Evolutionary conservation across 1,140 invertebrate species (phyloP).

Genomic region (Linepithema humile): DNA sequence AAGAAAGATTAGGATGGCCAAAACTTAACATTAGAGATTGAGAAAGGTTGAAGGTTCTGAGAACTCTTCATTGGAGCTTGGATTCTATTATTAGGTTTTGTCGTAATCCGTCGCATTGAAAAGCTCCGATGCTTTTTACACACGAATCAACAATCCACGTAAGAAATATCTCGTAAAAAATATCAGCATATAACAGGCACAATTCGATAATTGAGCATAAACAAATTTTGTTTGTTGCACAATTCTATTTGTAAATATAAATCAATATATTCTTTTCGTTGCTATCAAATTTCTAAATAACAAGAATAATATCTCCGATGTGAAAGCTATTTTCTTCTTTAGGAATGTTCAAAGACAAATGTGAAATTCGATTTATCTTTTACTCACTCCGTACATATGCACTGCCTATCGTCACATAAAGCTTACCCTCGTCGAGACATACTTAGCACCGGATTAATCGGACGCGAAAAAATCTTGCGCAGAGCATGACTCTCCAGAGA

Average conservation of each 20-base stretch:
- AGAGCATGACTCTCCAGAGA: slow-evolving; percentile 61
- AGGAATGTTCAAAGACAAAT: background rate
- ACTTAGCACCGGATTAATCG: slow-evolving; percentile 5
- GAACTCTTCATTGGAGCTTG: slow-evolving; percentile 28
- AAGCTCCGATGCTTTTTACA: background rate
- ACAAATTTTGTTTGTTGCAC: no score
- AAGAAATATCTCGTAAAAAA: background rate
- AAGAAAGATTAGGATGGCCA: slow-evolving; percentile 50
- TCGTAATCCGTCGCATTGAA: background rate
- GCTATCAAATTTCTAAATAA: background rate
- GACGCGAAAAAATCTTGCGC: slow-evolving; percentile 21
- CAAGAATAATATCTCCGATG: background rate
- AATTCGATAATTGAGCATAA: no score
- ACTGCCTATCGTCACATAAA: background rate
- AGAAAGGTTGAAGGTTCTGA: slow-evolving; percentile 57
- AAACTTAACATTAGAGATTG: slow-evolving; percentile 4
- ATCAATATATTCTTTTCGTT: no score
- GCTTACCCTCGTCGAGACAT: background rate
- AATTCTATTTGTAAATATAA: no score
- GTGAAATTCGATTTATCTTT: slow-evolving; percentile 11
- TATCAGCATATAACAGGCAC: no score
- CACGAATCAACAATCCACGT: background rate
- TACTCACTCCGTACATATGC: background rate
- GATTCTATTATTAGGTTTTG: slow-evolving; percentile 20
- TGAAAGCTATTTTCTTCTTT: background rate